Evolutionary conservation across 2,113 vertebrate genomes (phyloP).

Genomic region (Pelobates fuscus): DNA sequence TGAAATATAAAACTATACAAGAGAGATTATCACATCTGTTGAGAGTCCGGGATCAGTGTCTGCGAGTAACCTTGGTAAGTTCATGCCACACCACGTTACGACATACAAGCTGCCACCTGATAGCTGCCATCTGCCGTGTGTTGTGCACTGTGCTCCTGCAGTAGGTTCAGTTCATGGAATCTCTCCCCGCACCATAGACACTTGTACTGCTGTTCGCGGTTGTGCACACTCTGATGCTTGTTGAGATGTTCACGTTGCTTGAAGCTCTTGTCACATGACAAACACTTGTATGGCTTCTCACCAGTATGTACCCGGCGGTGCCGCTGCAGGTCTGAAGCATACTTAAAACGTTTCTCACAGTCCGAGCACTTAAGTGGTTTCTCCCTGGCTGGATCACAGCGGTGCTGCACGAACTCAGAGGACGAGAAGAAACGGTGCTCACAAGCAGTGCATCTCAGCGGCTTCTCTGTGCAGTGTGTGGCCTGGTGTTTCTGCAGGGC

Average conservation of each 20-base stretch:
- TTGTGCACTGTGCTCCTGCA: constrained; percentile 95
- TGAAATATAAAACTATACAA: too few relatives aligned
- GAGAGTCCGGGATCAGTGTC: too few relatives aligned
- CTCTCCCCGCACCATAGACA: constrained; percentile 96
- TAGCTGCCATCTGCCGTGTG: constrained; percentile 87
- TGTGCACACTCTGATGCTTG: constrained; percentile 93
- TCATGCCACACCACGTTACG: constrained; percentile 66
- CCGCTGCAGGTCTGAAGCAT: constrained; percentile 92
- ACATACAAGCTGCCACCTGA: constrained; percentile 85
- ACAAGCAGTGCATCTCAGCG: constrained; percentile 91
- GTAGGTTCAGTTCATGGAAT: constrained; percentile 87
- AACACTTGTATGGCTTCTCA: constrained; percentile 95
- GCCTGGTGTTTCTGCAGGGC: constrained; percentile 94
- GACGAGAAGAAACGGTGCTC: constrained; percentile 96
- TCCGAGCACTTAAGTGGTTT: constrained; percentile 94
- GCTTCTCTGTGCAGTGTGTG: constrained; percentile 91
- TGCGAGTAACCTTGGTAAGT: too few relatives aligned
- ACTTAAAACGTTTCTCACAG: constrained; percentile 96
- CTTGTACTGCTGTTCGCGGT: constrained; percentile 94
- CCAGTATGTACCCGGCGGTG: constrained; percentile 92
- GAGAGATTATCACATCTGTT: too few relatives aligned
- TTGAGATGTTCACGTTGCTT: constrained; percentile 95
- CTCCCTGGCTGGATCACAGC: constrained; percentile 89
- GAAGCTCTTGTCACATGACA: constrained; percentile 93
- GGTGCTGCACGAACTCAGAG: constrained; percentile 94